phyloP scores from a whole-genome alignment of 1,140 invertebrate species.

The Ptiloglossa arizonensis region DNA sequence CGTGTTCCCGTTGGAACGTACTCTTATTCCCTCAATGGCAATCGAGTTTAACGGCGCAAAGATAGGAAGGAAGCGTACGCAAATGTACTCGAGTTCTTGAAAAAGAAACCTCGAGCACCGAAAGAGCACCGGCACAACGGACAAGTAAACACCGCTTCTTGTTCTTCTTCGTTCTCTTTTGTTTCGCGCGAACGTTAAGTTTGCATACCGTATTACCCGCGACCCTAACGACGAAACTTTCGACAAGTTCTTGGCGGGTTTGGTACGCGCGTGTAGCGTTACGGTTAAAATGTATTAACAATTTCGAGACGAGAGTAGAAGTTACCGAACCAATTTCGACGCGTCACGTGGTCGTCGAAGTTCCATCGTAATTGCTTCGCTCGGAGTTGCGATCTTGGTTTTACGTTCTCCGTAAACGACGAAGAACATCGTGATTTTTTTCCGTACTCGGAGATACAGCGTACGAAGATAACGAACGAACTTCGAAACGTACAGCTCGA shows the following conservation, averaged over 20 bases:
- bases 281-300: constrained; percentile 32
- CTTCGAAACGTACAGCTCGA: too few relatives aligned
- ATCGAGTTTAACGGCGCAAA: constrained; percentile 42
- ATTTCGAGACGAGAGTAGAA: not conserved
- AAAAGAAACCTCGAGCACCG: not conserved
- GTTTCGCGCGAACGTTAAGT: not conserved
- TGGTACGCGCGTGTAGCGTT: constrained; percentile 8
- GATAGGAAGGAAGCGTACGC: constrained; percentile 16
- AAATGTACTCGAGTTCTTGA: not conserved
- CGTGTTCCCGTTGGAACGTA: not conserved
- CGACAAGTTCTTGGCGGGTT: not conserved
- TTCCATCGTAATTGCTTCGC: constrained; percentile 9
- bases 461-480: too few relatives aligned
- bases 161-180: not conserved
- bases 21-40: constrained; percentile 33
- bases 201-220: not conserved
- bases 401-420: too few relatives aligned
- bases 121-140: not conserved
- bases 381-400: too few relatives aligned
- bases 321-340: constrained; percentile 28
- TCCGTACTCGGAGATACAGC: too few relatives aligned
- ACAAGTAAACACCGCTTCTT: not conserved
- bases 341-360: not conserved
- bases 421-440: not conserved
- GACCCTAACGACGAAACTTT: constrained; percentile 12